These are phyloP conservation scores for Drosophila emarginata DNA, from an alignment of 2,888 invertebrate species.

Conservation along the genomic window DNA sequence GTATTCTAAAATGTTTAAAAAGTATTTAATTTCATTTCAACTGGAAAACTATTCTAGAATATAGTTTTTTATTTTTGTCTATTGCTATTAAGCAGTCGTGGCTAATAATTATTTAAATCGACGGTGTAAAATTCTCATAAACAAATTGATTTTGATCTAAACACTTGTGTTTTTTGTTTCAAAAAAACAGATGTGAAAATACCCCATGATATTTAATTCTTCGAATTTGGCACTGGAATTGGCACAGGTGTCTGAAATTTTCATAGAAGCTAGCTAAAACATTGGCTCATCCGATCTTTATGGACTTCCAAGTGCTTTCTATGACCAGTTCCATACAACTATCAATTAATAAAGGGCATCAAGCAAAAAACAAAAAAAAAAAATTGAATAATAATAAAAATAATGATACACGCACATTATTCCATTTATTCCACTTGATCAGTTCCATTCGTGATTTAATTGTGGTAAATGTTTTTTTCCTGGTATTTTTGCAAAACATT, in stretches of 20 bases:
- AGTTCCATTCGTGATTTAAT: constrained; percentile 53
- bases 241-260: background rate
- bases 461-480: constrained; percentile 42
- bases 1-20: too few relatives aligned
- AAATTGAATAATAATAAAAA: background rate
- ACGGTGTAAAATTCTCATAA: background rate
- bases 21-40: too few relatives aligned
- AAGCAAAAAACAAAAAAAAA: background rate
- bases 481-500: constrained; percentile 40
- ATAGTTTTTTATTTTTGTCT: background rate
- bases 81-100: too few relatives aligned
- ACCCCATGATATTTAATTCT: background rate
- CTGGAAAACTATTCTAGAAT: background rate
- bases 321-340: background rate
- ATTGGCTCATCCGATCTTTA: too few relatives aligned
- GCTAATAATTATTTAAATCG: too few relatives aligned
- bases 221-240: background rate
- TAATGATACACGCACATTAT: background rate
- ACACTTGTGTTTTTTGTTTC: background rate
- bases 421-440: constrained; percentile 42
- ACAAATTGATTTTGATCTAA: background rate
- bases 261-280: too few relatives aligned
- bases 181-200: background rate
- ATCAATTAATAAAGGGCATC: background rate
- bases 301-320: too few relatives aligned